A percentile compares a stretch with the other conserved stretches of the same genome.
These are phyloP conservation scores for Agrilus biguttatus DNA, from an alignment of 2,888 invertebrate genomes.

Conservation along the genomic window DNA sequence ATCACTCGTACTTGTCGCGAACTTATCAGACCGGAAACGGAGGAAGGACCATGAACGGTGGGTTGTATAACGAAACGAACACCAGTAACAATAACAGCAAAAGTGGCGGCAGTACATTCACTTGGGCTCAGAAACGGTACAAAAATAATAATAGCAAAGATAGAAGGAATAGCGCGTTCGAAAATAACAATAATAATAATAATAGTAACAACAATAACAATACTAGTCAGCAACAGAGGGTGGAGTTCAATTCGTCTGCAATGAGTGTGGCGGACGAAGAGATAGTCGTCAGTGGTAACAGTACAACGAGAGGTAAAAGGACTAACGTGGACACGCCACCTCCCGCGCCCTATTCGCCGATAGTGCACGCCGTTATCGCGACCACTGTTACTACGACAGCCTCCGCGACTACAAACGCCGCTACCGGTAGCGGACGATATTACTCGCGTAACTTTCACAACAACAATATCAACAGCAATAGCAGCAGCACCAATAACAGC, in stretches of 20 bases:
- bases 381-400: slow-evolving; percentile 11
- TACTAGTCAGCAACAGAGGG: slow-evolving; percentile 1
- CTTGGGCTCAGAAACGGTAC: not conserved
- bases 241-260: too few relatives aligned
- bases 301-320: not conserved
- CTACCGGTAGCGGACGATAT: slow-evolving; percentile 1
- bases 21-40: too few relatives aligned
- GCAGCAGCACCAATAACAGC: not conserved
- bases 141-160: not conserved
- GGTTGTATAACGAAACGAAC: not conserved
- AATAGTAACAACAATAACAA: not conserved
- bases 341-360: slow-evolving; percentile 8
- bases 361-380: slow-evolving; percentile 4
- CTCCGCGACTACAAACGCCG: slow-evolving; percentile 5
- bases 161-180: not conserved
- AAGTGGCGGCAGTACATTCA: not conserved
- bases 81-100: not conserved
- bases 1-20: too few relatives aligned
- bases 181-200: not conserved
- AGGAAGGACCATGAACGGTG: not conserved
- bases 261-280: slow-evolving; percentile 1
- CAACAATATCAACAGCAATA: not conserved
- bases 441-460: slow-evolving; percentile 6
- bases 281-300: not conserved
- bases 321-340: slow-evolving; percentile 7